Conservation (phyloP, 2,113 vertebrate genomes). For the Spilogale gracilis region DNA sequence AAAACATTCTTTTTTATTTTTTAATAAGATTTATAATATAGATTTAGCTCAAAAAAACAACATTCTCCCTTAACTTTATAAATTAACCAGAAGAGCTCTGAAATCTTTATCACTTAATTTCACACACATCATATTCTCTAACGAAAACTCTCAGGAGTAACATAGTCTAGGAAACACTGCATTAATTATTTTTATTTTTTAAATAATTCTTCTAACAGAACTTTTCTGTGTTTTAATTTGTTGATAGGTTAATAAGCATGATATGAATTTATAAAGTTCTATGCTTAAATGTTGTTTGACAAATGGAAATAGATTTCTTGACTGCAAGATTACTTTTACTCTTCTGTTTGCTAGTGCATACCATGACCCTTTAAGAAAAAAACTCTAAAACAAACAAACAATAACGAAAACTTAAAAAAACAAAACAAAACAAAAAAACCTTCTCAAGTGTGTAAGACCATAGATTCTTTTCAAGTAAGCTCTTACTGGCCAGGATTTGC, state of each 20-base stretch:
- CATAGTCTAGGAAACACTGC: neutral
- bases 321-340: neutral
- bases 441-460: neutral
- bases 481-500: neutral
- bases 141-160: neutral
- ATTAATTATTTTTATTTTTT: neutral
- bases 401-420: too few species aligned
- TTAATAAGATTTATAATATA: neutral
- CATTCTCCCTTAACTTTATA: neutral
- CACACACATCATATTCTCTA: neutral
- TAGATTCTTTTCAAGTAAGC: neutral
- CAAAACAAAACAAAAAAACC: too few species aligned
- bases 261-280: neutral
- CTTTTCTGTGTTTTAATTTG: neutral
- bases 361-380: neutral
- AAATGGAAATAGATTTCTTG: neutral
- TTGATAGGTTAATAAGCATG: neutral
- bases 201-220: neutral
- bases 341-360: neutral
- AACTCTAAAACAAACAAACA: too few species aligned
- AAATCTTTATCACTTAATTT: conserved; percentile 28
- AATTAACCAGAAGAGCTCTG: neutral
- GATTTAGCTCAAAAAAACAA: neutral
- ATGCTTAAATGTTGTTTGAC: neutral
- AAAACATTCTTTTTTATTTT: neutral